phyloP scores from a whole-genome alignment of 2,113 vertebrate genomes.

The Saccopteryx leptura region DNA sequence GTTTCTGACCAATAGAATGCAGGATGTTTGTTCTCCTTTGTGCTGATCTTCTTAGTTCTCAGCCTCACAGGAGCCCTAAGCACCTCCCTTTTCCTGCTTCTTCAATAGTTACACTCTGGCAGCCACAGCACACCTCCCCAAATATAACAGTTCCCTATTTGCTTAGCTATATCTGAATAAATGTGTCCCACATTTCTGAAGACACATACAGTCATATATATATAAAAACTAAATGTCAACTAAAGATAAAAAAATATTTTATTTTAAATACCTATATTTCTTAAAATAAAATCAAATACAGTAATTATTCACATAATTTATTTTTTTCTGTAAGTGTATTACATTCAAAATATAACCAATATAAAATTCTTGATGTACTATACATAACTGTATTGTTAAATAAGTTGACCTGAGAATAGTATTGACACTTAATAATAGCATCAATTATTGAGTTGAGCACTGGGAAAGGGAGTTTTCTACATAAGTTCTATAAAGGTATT shows the following conservation, averaged over 20 bases:
- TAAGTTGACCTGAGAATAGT: background rate
- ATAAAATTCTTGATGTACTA: background rate
- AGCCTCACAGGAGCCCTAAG: too few species aligned
- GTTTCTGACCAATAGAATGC: too few species aligned
- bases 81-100: too few species aligned
- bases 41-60: too few species aligned
- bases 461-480: background rate
- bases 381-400: background rate
- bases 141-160: background rate
- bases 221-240: background rate
- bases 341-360: background rate
- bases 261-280: slow-evolving; percentile 4
- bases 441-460: background rate
- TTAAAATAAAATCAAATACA: background rate
- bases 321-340: background rate
- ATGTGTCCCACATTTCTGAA: background rate
- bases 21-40: too few species aligned
- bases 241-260: background rate
- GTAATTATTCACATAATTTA: background rate
- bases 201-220: background rate
- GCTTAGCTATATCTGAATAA: background rate
- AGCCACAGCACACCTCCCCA: too few species aligned
- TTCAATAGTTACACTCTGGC: too few species aligned
- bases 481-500: background rate
- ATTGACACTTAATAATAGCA: background rate